Evolutionary conservation across 2,888 invertebrate species (phyloP).

Genomic region (Imbricaverruca yamaguchii): DNA sequence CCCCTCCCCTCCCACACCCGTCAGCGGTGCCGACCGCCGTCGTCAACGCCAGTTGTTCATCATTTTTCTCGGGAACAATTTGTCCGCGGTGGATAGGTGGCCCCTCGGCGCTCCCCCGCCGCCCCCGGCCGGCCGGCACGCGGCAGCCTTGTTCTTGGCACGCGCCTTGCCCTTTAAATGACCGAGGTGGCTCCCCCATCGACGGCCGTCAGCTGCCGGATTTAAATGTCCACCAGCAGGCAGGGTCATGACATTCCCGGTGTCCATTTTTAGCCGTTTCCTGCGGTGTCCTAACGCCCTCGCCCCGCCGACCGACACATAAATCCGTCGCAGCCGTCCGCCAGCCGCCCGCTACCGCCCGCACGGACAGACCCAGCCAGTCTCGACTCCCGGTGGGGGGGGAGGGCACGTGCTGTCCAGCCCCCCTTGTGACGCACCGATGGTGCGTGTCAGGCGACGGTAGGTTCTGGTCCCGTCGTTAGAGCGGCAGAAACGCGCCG

Average conservation of each 20-base stretch:
- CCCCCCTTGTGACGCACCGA: background rate
- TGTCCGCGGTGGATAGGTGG: background rate
- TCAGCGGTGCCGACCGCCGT: background rate
- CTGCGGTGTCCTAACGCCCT: background rate
- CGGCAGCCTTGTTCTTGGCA: background rate
- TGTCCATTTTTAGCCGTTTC: slow-evolving; percentile 9
- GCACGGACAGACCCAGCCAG: too few relatives aligned
- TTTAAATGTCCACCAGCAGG: slow-evolving; percentile 8
- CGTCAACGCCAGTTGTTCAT: slow-evolving; percentile 3
- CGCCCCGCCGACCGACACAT: background rate
- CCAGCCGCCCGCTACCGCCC: background rate
- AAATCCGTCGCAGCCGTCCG: slow-evolving; percentile 1
- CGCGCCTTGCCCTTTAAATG: slow-evolving; percentile 7
- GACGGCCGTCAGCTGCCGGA: slow-evolving; percentile 1
- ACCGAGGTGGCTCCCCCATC: background rate
- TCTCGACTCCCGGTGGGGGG: background rate
- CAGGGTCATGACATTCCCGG: background rate
- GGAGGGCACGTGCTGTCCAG: background rate
- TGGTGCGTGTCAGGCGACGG: background rate
- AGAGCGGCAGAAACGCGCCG: background rate
- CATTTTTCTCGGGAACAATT: slow-evolving; percentile 12
- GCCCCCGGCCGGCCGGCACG: background rate
- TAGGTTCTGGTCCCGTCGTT: background rate
- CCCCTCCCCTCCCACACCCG: background rate
- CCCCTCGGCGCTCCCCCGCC: background rate